Conservation (phyloP, 2,888 invertebrate species). For the Bruchidius siliquastri region DNA sequence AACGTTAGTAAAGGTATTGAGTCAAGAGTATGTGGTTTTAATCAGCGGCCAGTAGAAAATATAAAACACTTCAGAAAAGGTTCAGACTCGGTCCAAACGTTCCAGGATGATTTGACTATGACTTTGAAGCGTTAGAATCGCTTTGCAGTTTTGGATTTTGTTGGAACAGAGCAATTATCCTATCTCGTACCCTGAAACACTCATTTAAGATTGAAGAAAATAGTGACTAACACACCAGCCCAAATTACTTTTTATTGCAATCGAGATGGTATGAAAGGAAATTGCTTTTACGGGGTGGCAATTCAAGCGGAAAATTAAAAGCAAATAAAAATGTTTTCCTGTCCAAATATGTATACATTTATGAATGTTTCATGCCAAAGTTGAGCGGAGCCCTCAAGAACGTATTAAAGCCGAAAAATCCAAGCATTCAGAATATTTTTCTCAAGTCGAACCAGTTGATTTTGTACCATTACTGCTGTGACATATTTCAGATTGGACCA, state of each 20-base stretch:
- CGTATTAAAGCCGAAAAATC: neutral
- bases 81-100: no score
- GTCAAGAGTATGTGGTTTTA: no score
- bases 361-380: neutral
- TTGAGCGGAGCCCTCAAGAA: neutral
- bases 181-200: no score
- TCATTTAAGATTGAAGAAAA: no score
- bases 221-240: neutral
- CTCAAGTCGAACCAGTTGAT: neutral
- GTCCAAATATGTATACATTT: neutral
- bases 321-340: neutral
- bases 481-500: neutral
- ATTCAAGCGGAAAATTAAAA: neutral
- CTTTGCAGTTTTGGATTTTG: no score
- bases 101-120: no score
- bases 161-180: no score
- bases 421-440: neutral
- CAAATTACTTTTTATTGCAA: neutral
- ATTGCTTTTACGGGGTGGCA: neutral
- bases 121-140: no score
- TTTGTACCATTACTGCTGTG: neutral
- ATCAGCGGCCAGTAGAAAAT: no score
- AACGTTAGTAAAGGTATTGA: no score
- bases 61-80: no score
- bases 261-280: neutral